Base-by-base conservation (phyloP, 2,113 vertebrate genomes). In the Dicentrarchus labrax region DNA sequence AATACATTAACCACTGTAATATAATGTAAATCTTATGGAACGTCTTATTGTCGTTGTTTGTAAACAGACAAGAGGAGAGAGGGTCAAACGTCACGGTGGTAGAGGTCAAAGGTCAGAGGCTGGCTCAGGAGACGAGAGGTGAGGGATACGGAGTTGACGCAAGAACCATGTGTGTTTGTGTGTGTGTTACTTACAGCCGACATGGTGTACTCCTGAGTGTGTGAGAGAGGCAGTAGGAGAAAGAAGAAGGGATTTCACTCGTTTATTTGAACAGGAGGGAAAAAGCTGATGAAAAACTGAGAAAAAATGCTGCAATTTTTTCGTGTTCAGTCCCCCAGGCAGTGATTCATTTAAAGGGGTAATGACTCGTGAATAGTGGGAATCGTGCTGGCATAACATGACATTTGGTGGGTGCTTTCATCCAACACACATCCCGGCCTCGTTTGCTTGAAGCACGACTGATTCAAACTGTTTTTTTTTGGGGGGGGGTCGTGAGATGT, bases 151-250 rank as follows among this genome's bases (percentile, higher is more conserved):
- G 82, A 89, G 87, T 88, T 93, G 76, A 80, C 22, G 80, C 76
- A 53, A 41, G 53, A 83, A 70, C 11, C 38, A 84, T 74, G 64
- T 79, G 66, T 82, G 91, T 93, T 92, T 86, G 88, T 91, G 92
- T 92, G 91, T 93, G 86, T 94, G 85, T 96, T 98, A 98, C 98
- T 99, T 98, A 99, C 98, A 98, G 96, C 96, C 95, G 85, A 96
- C 95, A 95, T 96, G 97, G 93, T 97, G 97, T 96, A 96, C 96
- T 96, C 97, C 98, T 99, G 96, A 92, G 96, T 97, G 96, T 96
- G 94, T 95, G 95, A 96, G 94, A 95, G 95, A 95, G 95, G 96
- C 96, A 95, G 93, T 94, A 94, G 95, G 95, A 95, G 95, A 96
- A 95, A 96, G 96, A 95, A 97, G 93, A 97, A 94, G 96, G 90